A percentile compares a stretch with the other conserved stretches of the same genome.
phyloP scores from a whole-genome alignment of 2,888 invertebrate species.

The Dasysyrphus albostriatus region DNA sequence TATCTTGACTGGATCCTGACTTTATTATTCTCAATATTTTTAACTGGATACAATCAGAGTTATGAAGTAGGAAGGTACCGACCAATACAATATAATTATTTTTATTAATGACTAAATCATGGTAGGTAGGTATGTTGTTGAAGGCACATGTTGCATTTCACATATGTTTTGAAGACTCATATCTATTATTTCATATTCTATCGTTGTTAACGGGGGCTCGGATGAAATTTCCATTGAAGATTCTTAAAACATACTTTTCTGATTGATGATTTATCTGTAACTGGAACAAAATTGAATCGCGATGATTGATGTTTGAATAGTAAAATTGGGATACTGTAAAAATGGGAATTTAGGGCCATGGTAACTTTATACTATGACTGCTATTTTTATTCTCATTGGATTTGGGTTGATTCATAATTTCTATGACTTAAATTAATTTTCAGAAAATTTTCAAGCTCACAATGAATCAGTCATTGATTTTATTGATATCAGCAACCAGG shows the following conservation, averaged over 20 bases:
- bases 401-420: no score
- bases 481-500: no score
- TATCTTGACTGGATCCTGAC: background rate
- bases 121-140: background rate
- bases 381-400: no score
- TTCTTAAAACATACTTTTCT: background rate
- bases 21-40: background rate
- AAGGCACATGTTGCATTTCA: background rate
- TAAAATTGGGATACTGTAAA: background rate
- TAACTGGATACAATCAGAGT: conserved; percentile 12
- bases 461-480: no score
- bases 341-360: background rate
- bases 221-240: background rate
- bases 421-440: background rate
- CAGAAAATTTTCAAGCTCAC: background rate
- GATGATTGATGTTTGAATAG: background rate
- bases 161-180: background rate
- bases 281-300: conserved; percentile 11
- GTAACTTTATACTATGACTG: background rate
- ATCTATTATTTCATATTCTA: background rate
- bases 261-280: conserved; percentile 11
- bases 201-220: background rate
- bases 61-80: background rate
- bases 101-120: conserved; percentile 24
- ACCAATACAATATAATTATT: background rate